Conservation (phyloP, 2,797 vertebrate genomes). For the Choloepus didactylus region DNA sequence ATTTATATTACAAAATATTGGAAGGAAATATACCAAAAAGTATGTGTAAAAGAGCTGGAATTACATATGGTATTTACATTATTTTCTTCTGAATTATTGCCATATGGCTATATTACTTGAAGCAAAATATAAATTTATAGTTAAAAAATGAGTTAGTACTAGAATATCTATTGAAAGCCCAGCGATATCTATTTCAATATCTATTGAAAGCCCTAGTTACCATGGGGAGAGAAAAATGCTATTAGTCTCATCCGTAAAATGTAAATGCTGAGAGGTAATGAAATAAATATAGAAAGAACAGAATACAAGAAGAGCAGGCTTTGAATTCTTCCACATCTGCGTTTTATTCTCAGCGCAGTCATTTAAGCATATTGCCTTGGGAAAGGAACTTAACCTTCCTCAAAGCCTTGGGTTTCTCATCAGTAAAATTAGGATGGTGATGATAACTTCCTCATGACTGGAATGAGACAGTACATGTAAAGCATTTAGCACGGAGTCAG, state of each 20-base stretch:
- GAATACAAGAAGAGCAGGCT: background rate
- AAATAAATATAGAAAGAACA: background rate
- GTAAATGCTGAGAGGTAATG: background rate
- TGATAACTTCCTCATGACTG: background rate
- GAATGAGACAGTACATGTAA: background rate
- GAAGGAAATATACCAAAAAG: constrained; percentile 13
- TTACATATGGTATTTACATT: background rate
- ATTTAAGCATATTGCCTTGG: background rate
- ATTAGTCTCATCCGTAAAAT: background rate
- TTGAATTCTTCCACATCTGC: background rate
- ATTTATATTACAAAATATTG: background rate
- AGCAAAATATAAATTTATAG: constrained; percentile 14
- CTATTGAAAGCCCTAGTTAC: background rate
- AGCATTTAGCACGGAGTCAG: background rate
- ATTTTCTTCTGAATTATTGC: background rate
- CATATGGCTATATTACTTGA: background rate
- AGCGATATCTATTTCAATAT: background rate
- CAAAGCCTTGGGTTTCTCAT: background rate
- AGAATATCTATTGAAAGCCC: background rate
- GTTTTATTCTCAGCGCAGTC: background rate
- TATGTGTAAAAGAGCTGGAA: background rate
- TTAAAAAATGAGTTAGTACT: constrained; percentile 15
- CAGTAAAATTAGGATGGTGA: background rate
- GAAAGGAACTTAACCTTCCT: background rate
- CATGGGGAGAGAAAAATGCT: background rate